Percentiles rank a stretch among this genome's conserved stretches.
Evolutionary conservation across 2,113 vertebrate species (phyloP).

Genomic region (Anarhynchus alexandrinus): DNA sequence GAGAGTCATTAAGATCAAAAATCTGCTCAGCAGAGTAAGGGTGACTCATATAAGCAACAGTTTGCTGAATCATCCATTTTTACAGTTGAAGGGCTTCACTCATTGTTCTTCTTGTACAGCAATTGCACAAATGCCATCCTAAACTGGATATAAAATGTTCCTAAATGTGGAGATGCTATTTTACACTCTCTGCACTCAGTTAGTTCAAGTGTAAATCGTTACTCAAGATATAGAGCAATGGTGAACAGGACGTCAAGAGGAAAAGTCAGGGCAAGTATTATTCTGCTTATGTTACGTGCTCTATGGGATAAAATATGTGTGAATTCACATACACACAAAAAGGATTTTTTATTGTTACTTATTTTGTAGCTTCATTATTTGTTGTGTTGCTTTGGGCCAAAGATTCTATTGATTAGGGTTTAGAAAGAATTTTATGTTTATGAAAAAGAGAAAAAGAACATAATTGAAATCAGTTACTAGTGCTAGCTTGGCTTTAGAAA

Average conservation of each 20-base stretch:
- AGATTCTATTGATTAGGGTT: background rate
- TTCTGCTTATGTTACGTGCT: background rate
- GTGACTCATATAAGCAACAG: constrained; percentile 6
- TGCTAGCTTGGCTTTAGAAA: background rate
- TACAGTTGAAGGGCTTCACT: constrained; percentile 14
- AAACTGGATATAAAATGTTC: background rate
- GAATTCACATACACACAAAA: background rate
- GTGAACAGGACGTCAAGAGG: background rate
- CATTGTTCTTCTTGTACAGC: background rate
- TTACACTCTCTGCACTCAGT: background rate
- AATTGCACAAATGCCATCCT: background rate
- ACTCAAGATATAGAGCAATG: background rate
- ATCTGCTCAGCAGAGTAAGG: background rate
- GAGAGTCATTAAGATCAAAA: background rate
- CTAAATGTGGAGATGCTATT: background rate
- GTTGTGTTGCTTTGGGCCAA: background rate
- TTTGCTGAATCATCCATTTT: constrained; percentile 35
- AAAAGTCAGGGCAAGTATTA: background rate
- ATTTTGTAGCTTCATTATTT: background rate
- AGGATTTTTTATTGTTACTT: background rate
- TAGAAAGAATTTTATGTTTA: background rate
- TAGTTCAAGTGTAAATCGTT: background rate
- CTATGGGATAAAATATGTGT: background rate
- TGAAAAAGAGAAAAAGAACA: background rate
- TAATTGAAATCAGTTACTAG: background rate